A percentile compares a stretch with the other conserved stretches of the same genome.
Conservation (phyloP, 2,797 vertebrate genomes). For the Rhinichthys osculus region DNA sequence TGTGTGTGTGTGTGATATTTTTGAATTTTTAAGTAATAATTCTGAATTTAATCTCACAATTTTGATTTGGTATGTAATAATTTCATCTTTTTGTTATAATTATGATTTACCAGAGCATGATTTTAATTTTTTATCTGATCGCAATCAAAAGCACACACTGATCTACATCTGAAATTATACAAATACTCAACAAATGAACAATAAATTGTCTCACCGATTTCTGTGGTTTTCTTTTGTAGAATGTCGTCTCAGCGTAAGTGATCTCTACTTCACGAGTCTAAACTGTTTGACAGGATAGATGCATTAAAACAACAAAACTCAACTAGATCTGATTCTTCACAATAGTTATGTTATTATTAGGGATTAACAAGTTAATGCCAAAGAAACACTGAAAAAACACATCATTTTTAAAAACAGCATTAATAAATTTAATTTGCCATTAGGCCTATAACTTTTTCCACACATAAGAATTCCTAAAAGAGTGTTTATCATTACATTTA, state of each 20-base stretch:
- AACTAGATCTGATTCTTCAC: background rate
- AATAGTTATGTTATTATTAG: background rate
- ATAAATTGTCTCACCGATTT: background rate
- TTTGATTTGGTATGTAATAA: background rate
- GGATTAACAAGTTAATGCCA: background rate
- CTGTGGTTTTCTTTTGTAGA: too few species aligned
- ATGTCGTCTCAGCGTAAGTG: too few species aligned
- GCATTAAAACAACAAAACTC: background rate
- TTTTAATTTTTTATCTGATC: background rate
- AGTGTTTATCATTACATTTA: too few species aligned
- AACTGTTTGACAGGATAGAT: background rate
- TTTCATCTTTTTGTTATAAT: fast-evolving
- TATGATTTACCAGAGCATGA: background rate
- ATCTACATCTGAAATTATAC: background rate
- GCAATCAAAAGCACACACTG: background rate
- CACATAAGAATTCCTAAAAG: too few species aligned
- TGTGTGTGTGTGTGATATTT: background rate
- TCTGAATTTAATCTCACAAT: background rate
- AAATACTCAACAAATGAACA: background rate
- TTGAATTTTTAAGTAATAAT: fast-evolving
- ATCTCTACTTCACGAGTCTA: too few species aligned
- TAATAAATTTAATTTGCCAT: background rate
- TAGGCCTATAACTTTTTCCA: too few species aligned
- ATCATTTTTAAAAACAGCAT: background rate
- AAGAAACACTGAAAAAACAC: background rate